Conservation (phyloP, 2,113 vertebrate genomes). For the Microcebus lehilahytsara region DNA sequence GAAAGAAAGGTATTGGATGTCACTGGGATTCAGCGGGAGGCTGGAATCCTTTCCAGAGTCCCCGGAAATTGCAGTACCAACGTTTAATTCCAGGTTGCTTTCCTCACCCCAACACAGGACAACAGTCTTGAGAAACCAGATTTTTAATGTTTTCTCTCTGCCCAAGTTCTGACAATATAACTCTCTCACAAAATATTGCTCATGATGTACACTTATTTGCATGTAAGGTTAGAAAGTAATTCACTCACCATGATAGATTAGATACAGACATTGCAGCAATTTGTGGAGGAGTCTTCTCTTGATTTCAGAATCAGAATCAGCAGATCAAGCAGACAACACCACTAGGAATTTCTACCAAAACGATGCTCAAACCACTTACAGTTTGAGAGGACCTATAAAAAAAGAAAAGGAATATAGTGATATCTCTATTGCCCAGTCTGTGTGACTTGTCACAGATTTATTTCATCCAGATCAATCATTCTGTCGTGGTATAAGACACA, state of each 20-base stretch:
- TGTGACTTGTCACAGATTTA: neutral
- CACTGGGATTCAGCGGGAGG: neutral
- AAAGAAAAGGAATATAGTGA: slow-evolving; percentile 3
- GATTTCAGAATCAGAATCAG: neutral
- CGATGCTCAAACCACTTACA: neutral
- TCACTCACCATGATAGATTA: slow-evolving; percentile 74
- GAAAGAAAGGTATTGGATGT: neutral
- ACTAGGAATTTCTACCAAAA: neutral
- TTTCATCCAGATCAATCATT: neutral
- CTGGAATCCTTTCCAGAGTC: neutral
- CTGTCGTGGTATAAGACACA: neutral
- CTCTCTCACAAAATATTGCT: neutral
- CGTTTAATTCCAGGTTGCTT: neutral
- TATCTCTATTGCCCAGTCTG: neutral
- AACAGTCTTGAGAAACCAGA: neutral
- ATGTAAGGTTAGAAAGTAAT: neutral
- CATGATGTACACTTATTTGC: neutral
- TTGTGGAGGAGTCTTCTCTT: neutral
- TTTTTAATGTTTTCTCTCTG: neutral
- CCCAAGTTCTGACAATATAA: neutral
- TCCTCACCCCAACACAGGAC: neutral
- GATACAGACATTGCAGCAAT: slow-evolving; percentile 71
- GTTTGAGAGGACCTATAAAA: slow-evolving; percentile 37
- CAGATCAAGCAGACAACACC: neutral
- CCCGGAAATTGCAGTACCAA: neutral